These are phyloP conservation scores for Napeogenes inachia DNA, from an alignment of 2,888 invertebrate species.

Conservation along the genomic window DNA sequence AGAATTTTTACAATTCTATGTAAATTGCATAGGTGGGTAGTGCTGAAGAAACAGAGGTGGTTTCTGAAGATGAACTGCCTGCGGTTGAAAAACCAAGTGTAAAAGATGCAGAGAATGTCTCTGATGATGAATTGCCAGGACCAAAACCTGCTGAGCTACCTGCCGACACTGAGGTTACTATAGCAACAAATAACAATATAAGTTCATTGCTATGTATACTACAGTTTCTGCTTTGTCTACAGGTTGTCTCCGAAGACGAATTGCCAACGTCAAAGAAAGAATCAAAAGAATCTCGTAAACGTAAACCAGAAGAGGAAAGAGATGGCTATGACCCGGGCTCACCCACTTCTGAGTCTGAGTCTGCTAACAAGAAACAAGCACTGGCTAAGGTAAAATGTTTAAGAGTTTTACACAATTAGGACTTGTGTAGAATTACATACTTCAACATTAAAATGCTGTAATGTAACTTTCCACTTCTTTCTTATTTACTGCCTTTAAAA, in stretches of 20 bases:
- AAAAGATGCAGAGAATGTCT: slow-evolving; percentile 89
- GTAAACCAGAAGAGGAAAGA: slow-evolving; percentile 72
- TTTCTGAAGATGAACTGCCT: slow-evolving; percentile 90
- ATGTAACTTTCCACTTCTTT: no score
- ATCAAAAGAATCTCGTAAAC: slow-evolving; percentile 72
- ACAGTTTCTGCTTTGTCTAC: slow-evolving; percentile 14
- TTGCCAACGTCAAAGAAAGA: slow-evolving; percentile 82
- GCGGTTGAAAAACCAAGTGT: slow-evolving; percentile 84
- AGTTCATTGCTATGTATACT: background rate
- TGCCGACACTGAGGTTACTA: slow-evolving; percentile 81
- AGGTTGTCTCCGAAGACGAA: slow-evolving; percentile 90
- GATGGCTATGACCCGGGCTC: slow-evolving; percentile 88
- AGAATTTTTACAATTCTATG: slow-evolving; percentile 15
- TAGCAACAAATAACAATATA: background rate
- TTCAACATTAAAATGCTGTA: no score
- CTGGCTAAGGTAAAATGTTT: slow-evolving; percentile 55
- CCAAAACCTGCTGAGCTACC: slow-evolving; percentile 84
- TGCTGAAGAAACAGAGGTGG: slow-evolving; percentile 89
- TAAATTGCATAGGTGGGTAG: slow-evolving; percentile 53
- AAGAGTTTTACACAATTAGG: background rate
- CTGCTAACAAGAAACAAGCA: slow-evolving; percentile 78
- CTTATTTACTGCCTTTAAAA: no score
- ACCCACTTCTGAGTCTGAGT: slow-evolving; percentile 86
- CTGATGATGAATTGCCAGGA: slow-evolving; percentile 85
- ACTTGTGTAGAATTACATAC: no score